Conservation (phyloP, 2,888 invertebrate species). For the Drosophila pseudotalamancana region DNA sequence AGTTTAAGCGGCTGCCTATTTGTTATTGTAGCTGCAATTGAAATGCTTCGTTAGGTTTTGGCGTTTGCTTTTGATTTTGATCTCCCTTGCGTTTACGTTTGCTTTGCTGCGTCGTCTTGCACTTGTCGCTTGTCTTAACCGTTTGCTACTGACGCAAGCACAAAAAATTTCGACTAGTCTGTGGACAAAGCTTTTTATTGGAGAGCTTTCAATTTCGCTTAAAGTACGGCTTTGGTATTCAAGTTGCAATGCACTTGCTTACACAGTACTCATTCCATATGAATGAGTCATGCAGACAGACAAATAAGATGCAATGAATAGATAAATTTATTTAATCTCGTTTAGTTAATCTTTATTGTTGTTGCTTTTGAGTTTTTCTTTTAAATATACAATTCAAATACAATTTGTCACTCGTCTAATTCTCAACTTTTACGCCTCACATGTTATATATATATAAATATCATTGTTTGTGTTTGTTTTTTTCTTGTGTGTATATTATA, state of each 20-base stretch:
- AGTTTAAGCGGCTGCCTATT: background rate
- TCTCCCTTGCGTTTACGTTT: background rate
- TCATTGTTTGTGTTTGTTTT: background rate
- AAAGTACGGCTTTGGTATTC: constrained; percentile 27
- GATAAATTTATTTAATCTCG: constrained; percentile 64
- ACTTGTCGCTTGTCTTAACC: constrained; percentile 13
- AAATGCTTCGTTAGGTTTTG: constrained; percentile 1
- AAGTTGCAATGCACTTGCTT: constrained; percentile 15
- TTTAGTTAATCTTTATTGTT: constrained; percentile 44
- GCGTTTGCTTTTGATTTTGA: background rate
- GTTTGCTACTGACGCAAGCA: constrained; percentile 41
- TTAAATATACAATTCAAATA: constrained; percentile 41
- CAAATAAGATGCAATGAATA: constrained; percentile 11
- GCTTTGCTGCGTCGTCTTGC: constrained; percentile 1
- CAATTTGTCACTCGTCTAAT: constrained; percentile 27
- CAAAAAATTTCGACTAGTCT: background rate
- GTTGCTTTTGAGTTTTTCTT: constrained; percentile 25
- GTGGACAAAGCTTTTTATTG: constrained; percentile 18
- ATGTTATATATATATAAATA: constrained; percentile 25
- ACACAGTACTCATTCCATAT: constrained; percentile 20
- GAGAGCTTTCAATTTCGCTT: constrained; percentile 32
- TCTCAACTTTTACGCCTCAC: constrained; percentile 37
- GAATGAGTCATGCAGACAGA: constrained; percentile 35
- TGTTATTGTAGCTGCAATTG: background rate
- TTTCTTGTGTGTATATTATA: constrained; percentile 4